Evolutionary conservation across 1,140 invertebrate species (phyloP), one percentile per base, ranked within the genome.

Genomic region (Eufriesea mexicana): DNA sequence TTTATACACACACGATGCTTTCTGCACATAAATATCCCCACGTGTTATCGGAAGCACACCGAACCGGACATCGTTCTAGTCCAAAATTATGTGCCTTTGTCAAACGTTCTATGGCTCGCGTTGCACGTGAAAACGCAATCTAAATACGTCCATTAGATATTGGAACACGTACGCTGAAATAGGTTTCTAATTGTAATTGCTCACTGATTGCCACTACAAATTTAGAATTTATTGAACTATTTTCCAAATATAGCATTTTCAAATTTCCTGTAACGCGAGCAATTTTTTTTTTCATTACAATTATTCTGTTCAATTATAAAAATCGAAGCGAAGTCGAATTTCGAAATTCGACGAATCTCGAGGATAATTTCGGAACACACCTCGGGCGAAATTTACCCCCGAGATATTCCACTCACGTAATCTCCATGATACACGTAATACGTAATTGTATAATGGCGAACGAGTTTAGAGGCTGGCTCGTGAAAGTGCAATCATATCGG

Each of bases 401-500:
- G 42, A 70, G 18, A 57, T 71, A 79, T 61, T 42, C 45, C 66
- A 35, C 9, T 72, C 66, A 47, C 54, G 77, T 79, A 79, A 79
- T 61, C 54, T 28, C 28, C 35, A 35, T 23, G 68, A 62, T 28
- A 23, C 78, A 61, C 57, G 70, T 80, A 80, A 73, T 64, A 74
- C 57, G 18, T 61, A 80, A 80, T 80, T 73, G 78, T 80, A 73
- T 80, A 80, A 80, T 74, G 47, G 64, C 28, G 28, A 74, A 80
- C 70, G n/a, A 62, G 68, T 79, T 62, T 72, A 51, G 45, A 72
- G 20, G 57, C 23, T 35, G 57, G 8, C 23, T 72, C 16, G 77
- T 73, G 78, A 80, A 80, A 80, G 78, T 74, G 78, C 70, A 72
- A 80, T 80, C 70, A 54, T 74, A 73, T 73, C 78, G 49, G 20